Conservation (phyloP, 2,888 invertebrate species). For the Caenorhabditis sp. region DNA sequence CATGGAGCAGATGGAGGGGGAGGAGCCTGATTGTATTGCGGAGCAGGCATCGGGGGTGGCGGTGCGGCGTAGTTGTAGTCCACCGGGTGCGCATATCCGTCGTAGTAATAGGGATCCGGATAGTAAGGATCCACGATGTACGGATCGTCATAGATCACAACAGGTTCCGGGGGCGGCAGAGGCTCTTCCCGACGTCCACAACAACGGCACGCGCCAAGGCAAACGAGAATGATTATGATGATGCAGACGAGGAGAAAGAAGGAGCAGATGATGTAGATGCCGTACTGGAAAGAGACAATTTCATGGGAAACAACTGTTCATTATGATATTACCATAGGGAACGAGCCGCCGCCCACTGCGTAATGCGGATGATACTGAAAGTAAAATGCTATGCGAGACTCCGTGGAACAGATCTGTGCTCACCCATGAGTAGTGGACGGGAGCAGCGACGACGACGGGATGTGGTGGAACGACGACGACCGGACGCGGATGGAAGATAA, state of each 20-base stretch:
- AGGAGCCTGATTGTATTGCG: background rate
- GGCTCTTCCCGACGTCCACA: background rate
- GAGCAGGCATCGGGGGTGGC: background rate
- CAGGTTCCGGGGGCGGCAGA: slow-evolving; percentile 7
- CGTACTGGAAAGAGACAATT: slow-evolving; percentile 11
- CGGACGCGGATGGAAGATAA: background rate
- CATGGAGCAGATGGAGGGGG: too few species aligned
- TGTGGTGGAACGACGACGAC: background rate
- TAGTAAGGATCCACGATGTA: slow-evolving; percentile 30
- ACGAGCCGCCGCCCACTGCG: slow-evolving; percentile 9
- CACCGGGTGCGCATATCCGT: slow-evolving; percentile 14
- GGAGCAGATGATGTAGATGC: slow-evolving; percentile 20
- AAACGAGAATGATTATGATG: slow-evolving; percentile 4
- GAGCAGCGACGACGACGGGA: background rate
- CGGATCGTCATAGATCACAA: slow-evolving; percentile 10
- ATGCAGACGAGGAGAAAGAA: slow-evolving; percentile 12
- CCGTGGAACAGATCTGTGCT: too few species aligned
- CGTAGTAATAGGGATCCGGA: slow-evolving; percentile 13
- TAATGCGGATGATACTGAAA: slow-evolving; percentile 37
- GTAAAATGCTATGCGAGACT: background rate
- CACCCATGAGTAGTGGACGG: background rate
- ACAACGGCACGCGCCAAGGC: slow-evolving; percentile 12
- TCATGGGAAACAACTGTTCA: background rate
- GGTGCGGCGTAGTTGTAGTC: slow-evolving; percentile 11
- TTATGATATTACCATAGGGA: slow-evolving; percentile 32